Evolutionary conservation across 2,888 invertebrate species (phyloP), one percentile per base, ranked within the genome.

Genomic region (Cryptophagus acutangulus): DNA sequence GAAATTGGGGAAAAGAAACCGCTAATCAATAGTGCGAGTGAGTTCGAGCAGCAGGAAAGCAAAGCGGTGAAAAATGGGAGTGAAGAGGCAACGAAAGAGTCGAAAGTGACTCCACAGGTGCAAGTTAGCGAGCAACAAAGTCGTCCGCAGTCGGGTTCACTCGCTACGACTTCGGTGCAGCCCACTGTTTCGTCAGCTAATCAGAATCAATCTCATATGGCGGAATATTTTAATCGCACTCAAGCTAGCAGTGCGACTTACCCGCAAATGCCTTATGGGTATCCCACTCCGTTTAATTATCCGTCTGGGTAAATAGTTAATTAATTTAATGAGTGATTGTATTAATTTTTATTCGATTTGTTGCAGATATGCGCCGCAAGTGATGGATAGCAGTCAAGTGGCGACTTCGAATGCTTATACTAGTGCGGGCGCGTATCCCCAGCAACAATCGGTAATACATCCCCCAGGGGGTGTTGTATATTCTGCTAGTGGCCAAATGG

Each of bases 1-100:
- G 49, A 47, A 33, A 45, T 48, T 28, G 45, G 57, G 36, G 54
- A 41, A 38, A 41, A 45, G 15, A 45, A 50, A 12, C 17, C 59
- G 40, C 67, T 60, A 41, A 66, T 66, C 47, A 65, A 67, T 24
- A 71, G 69, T 52, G 71, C 77, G 31, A 75, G 76, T 54, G 78
- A 79, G 57, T 79, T 79, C 66, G 78, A 79, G 61, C 78, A 78
- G 2, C 58, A 78, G 20, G 74, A 75, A 57, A 71, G 71, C 17
- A 67, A 64, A 45, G 57, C 55, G 36, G 62, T 56, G 39, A 61
- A 63, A 38, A 62, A 62, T 38, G 59, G 57, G 3, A 59, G 51
- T 20, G 62, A 58, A 36, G 60, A 62, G 24, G 45, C 41, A 12
- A 55, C 58, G 5, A 59, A 61, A 46, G 56, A 59, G 8, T 50